These are phyloP conservation scores for Lonchura striata DNA, from an alignment of 2,113 vertebrate species.

Conservation along the genomic window DNA sequence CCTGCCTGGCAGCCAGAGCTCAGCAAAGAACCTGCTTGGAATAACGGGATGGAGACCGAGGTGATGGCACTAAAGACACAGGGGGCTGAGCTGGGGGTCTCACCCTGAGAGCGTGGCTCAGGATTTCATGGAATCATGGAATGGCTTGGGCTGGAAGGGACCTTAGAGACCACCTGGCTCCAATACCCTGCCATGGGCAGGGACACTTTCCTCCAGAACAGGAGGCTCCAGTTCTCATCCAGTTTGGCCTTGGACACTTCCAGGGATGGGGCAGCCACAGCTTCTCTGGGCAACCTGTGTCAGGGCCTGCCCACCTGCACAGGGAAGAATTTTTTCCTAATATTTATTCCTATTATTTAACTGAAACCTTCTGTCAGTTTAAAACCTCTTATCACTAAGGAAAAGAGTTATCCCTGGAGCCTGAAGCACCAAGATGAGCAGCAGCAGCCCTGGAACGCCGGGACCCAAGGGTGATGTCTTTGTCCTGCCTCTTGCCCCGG, in stretches of 20 bases:
- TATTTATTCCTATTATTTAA: background rate
- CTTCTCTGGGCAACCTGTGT: background rate
- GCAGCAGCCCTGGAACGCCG: background rate
- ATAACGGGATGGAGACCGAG: background rate
- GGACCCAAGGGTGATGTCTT: accelerated
- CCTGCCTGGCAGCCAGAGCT: background rate
- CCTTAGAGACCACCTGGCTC: background rate
- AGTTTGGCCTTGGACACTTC: accelerated
- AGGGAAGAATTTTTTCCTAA: background rate
- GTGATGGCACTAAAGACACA: background rate
- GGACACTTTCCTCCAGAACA: background rate
- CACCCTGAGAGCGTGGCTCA: background rate
- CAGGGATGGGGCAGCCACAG: background rate
- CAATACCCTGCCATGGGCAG: background rate
- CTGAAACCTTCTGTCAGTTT: background rate
- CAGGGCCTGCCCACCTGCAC: no score
- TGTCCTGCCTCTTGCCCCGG: background rate
- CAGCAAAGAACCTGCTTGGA: background rate
- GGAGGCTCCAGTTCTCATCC: background rate
- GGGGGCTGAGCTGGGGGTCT: background rate
- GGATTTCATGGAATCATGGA: background rate
- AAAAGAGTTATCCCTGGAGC: background rate
- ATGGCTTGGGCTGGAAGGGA: background rate
- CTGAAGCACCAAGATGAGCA: background rate
- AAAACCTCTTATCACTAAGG: background rate